These are phyloP conservation scores for Drosophila lacteicornis DNA, from an alignment of 1,140 invertebrate genomes.

Conservation along the genomic window DNA sequence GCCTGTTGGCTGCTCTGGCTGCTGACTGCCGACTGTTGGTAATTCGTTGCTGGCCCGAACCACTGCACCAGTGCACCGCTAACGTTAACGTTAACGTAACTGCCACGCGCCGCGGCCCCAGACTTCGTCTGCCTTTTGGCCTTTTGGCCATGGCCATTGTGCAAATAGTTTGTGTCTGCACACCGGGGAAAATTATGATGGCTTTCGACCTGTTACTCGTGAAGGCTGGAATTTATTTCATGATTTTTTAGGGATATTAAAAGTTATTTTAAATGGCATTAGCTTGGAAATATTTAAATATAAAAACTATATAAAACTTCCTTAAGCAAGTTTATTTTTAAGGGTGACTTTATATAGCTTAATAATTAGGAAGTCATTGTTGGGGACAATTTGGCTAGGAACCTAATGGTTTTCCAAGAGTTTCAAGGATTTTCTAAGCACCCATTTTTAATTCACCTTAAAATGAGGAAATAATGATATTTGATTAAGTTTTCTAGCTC, in stretches of 20 bases:
- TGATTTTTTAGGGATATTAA: too few relatives aligned
- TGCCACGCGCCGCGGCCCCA: constrained; percentile 45
- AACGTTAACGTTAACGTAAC: constrained; percentile 33
- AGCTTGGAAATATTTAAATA: neutral
- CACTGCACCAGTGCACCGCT: constrained; percentile 54
- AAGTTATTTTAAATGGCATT: too few relatives aligned
- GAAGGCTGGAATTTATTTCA: neutral
- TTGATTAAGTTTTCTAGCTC: neutral
- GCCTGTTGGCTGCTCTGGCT: constrained; percentile 15
- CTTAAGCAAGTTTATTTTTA: neutral
- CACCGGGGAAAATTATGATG: constrained; percentile 24
- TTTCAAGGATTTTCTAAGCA: neutral
- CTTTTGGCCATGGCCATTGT: constrained; percentile 44
- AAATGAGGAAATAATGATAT: neutral
- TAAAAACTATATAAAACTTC: too few relatives aligned
- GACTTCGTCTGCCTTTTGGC: constrained; percentile 17
- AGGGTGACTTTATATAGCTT: neutral
- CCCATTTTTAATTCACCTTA: neutral
- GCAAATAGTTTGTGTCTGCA: constrained; percentile 42
- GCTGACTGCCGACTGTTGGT: constrained; percentile 10
- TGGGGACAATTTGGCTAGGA: neutral
- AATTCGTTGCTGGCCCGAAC: constrained; percentile 15
- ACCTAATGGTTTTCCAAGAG: neutral
- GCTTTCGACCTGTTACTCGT: neutral
- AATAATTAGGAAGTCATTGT: constrained; percentile 5